These are phyloP conservation scores for Arctia plantaginis DNA, from an alignment of 2,888 invertebrate species.

Conservation along the genomic window DNA sequence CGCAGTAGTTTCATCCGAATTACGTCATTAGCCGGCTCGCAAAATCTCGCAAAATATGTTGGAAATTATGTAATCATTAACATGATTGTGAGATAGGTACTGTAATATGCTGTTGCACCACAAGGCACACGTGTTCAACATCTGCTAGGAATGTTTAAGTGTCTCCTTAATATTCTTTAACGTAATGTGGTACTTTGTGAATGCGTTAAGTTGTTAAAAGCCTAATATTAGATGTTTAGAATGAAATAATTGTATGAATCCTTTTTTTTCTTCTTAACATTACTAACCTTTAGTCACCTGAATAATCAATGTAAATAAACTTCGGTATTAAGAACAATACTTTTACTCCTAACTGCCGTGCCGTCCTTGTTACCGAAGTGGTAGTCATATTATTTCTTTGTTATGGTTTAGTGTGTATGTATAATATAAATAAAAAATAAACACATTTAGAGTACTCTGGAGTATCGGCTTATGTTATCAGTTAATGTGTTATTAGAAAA, in stretches of 20 bases:
- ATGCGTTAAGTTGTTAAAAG: neutral
- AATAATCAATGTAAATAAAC: neutral
- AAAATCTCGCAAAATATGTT: neutral
- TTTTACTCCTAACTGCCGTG: neutral
- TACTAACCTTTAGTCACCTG: neutral
- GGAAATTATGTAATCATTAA: slow-evolving; percentile 3
- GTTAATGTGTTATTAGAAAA: neutral
- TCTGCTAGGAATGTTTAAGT: slow-evolving; percentile 4
- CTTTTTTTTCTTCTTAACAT: neutral
- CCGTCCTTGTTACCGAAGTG: neutral
- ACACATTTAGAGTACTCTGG: too few species aligned
- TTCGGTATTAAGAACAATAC: too few species aligned
- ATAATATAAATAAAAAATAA: neutral
- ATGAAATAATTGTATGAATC: neutral
- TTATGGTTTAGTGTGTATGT: neutral
- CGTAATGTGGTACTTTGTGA: neutral
- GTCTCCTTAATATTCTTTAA: neutral
- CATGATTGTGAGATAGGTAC: slow-evolving; percentile 2
- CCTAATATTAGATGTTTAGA: neutral
- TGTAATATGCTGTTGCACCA: neutral
- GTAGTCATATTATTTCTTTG: neutral
- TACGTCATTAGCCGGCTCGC: neutral
- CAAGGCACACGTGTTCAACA: neutral
- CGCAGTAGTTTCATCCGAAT: neutral
- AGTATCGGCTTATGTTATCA: too few species aligned